Evolutionary conservation across 2,113 vertebrate genomes (phyloP).

Genomic region (Ramphastos sulfuratus): DNA sequence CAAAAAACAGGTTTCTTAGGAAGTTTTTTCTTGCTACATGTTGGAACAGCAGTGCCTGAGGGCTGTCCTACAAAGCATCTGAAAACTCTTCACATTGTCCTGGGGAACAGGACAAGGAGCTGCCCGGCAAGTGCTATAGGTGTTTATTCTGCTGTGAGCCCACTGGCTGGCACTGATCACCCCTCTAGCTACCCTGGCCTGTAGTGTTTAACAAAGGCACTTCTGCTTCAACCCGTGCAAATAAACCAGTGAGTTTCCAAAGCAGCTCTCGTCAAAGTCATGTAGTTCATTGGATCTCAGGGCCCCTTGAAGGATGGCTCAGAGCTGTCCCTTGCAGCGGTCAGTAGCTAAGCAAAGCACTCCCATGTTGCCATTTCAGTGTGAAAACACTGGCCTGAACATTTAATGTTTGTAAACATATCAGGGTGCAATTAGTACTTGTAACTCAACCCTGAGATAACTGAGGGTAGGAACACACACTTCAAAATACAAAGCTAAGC

Average conservation of each 20-base stretch:
- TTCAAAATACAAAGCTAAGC: neutral
- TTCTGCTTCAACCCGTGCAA: neutral
- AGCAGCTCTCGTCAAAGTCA: neutral
- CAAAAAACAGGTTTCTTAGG: neutral
- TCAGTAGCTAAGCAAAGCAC: neutral
- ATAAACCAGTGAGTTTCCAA: neutral
- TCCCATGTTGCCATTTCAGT: neutral
- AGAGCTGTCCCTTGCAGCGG: neutral
- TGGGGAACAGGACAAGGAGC: neutral
- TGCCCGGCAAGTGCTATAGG: neutral
- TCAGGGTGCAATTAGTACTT: neutral
- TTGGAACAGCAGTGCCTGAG: neutral
- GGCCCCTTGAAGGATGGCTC: neutral
- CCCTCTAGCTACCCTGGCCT: neutral
- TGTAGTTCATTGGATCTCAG: neutral
- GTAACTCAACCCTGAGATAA: neutral
- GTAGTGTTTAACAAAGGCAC: neutral
- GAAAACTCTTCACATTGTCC: neutral
- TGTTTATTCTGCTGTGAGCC: neutral
- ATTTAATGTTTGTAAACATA: neutral
- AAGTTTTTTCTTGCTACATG: neutral
- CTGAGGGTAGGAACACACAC: neutral
- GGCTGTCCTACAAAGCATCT: neutral
- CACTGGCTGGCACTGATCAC: neutral
- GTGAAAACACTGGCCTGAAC: neutral